Conservation (phyloP, 2,113 vertebrate species). For the Brevimyrus niger region DNA sequence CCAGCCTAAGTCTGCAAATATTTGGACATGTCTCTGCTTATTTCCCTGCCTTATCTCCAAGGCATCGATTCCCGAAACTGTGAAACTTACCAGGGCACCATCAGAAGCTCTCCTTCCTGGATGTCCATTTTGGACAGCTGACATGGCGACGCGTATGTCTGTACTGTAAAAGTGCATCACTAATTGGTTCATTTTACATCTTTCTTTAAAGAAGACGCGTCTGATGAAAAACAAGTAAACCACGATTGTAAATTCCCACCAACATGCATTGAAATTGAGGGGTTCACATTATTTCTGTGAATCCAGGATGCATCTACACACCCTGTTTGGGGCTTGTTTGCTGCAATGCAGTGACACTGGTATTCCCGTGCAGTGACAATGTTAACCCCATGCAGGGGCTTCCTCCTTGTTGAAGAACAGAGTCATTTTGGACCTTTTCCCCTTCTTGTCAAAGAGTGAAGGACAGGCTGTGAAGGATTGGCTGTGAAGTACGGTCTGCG, state of each 20-base stretch:
- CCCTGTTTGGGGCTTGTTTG: background rate
- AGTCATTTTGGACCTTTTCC: conserved; percentile 34
- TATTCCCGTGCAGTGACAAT: too few relatives aligned
- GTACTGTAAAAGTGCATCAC: background rate
- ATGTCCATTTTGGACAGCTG: background rate
- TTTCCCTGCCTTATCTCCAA: conserved; percentile 9
- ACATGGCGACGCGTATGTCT: background rate
- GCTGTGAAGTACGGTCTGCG: conserved; percentile 28
- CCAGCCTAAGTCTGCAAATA: conserved; percentile 12
- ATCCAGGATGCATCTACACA: background rate
- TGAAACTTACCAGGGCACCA: background rate
- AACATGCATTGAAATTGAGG: background rate
- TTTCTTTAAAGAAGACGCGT: background rate
- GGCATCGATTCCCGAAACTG: conserved; percentile 1
- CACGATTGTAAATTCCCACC: background rate
- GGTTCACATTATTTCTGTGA: background rate
- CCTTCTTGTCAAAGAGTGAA: conserved; percentile 24
- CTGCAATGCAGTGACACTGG: background rate
- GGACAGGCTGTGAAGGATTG: conserved; percentile 38
- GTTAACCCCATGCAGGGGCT: background rate
- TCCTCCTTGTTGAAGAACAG: conserved; percentile 19
- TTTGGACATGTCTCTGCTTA: conserved; percentile 21
- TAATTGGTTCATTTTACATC: background rate
- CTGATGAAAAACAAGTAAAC: background rate
- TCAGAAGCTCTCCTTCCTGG: background rate